Conservation (phyloP, 2,888 invertebrate genomes). For the Frankliniella fusca region DNA sequence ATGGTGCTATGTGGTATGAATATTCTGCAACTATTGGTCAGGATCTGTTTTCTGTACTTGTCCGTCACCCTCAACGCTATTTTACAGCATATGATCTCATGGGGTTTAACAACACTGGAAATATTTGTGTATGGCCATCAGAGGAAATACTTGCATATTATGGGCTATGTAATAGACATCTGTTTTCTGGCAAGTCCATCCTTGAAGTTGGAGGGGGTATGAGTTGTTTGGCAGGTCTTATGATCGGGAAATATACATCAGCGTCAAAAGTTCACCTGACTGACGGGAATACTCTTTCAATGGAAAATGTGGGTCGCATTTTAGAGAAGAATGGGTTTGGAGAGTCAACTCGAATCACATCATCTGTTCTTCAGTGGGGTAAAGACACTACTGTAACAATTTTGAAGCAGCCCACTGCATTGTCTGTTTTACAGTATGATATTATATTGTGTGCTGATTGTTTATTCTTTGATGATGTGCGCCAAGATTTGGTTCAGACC, state of each 20-base stretch:
- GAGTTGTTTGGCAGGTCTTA: constrained; percentile 74
- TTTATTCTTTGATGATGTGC: constrained; percentile 70
- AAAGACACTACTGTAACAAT: constrained; percentile 34
- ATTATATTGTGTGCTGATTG: constrained; percentile 74
- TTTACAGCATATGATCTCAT: constrained; percentile 67
- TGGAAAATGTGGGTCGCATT: constrained; percentile 66
- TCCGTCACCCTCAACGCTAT: constrained; percentile 57
- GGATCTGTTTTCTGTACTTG: constrained; percentile 53
- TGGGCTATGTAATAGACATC: constrained; percentile 58
- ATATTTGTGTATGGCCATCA: constrained; percentile 75
- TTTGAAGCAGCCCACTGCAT: constrained; percentile 29
- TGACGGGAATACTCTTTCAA: constrained; percentile 72
- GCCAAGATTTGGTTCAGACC: constrained; percentile 62
- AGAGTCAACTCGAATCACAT: constrained; percentile 45
- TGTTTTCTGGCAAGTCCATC: constrained; percentile 64
- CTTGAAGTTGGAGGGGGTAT: constrained; percentile 80
- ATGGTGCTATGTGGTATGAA: constrained; percentile 54
- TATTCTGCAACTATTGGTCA: constrained; percentile 54
- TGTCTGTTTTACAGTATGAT: constrained; percentile 54
- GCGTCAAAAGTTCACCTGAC: constrained; percentile 64
- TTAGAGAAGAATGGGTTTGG: constrained; percentile 60
- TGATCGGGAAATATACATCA: constrained; percentile 63
- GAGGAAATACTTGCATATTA: constrained; percentile 71
- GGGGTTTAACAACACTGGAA: constrained; percentile 79
- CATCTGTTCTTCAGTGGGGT: constrained; percentile 55